These are phyloP conservation scores for Meiosimyza platycephala DNA, from an alignment of 2,888 invertebrate species.

Conservation along the genomic window DNA sequence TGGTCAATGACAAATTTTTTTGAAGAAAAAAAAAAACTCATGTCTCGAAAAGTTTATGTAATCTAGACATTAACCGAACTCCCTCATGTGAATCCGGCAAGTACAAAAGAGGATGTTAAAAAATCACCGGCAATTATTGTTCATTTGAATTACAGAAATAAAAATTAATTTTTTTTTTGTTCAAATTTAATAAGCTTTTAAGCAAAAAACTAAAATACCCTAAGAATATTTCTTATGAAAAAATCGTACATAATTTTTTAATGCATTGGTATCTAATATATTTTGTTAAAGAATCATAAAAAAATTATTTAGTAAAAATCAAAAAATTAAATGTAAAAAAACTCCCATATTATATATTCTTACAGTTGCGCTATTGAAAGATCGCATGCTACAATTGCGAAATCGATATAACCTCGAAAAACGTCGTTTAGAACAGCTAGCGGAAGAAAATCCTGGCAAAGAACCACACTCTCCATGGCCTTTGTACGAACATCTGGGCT, in stretches of 20 bases:
- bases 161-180: too few relatives aligned
- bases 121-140: too few relatives aligned
- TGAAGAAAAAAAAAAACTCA: too few relatives aligned
- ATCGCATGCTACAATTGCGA: constrained; percentile 66
- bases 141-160: too few relatives aligned
- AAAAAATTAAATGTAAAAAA: background rate
- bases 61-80: too few relatives aligned
- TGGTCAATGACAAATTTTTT: too few relatives aligned
- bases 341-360: background rate
- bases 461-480: constrained; percentile 63
- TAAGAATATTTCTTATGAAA: too few relatives aligned
- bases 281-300: background rate
- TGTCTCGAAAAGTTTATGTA: too few relatives aligned
- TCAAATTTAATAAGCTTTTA: too few relatives aligned
- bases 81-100: too few relatives aligned
- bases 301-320: background rate
- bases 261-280: background rate
- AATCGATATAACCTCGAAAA: constrained; percentile 68
- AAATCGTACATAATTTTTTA: too few relatives aligned
- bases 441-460: constrained; percentile 54
- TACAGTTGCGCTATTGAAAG: constrained; percentile 64
- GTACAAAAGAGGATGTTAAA: too few relatives aligned
- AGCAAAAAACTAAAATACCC: background rate
- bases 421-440: constrained; percentile 62
- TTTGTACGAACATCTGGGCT: constrained; percentile 63